Conservation (phyloP, 2,797 vertebrate genomes). For the Masticophis lateralis region DNA sequence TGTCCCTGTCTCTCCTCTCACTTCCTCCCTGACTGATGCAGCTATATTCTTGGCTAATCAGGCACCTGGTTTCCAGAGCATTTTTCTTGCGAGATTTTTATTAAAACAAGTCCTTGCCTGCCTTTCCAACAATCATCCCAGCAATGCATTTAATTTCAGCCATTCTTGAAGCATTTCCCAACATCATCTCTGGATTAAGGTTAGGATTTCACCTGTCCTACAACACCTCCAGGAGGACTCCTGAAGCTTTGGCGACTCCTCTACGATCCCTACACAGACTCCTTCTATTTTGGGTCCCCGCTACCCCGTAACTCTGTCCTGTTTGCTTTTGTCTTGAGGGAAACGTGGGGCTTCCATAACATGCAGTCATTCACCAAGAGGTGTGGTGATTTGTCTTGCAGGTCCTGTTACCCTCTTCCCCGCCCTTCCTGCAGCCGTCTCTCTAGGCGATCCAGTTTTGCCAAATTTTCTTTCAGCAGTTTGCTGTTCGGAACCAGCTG, state of each 20-base stretch:
- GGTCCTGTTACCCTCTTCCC: constrained; percentile 60
- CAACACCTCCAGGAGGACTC: constrained; percentile 21
- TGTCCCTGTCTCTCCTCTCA: neutral
- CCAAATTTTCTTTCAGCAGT: constrained; percentile 91
- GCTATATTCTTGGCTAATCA: constrained; percentile 24
- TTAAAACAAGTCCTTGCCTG: constrained; percentile 25
- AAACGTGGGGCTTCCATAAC: neutral
- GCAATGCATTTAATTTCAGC: constrained; percentile 13
- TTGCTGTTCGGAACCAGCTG: constrained; percentile 87
- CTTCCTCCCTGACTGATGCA: constrained; percentile 20
- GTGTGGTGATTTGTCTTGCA: neutral
- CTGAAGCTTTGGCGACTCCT: constrained; percentile 13
- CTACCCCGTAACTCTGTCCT: neutral
- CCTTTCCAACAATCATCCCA: constrained; percentile 19
- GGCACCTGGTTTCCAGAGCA: constrained; percentile 27
- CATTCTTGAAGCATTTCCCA: constrained; percentile 26
- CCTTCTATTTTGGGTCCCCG: constrained; percentile 8
- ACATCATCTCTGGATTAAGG: constrained; percentile 39
- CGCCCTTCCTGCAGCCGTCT: constrained; percentile 78
- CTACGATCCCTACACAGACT: neutral
- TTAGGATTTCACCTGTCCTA: constrained; percentile 35
- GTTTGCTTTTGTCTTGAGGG: constrained; percentile 5
- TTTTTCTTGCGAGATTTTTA: constrained; percentile 5
- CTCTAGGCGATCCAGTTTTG: constrained; percentile 92
- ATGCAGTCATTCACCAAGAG: constrained; percentile 27